Percentiles rank a stretch among this genome's conserved stretches.
These are phyloP conservation scores for Cephus pulcher DNA, from an alignment of 2,888 invertebrate genomes.

Conservation along the genomic window DNA sequence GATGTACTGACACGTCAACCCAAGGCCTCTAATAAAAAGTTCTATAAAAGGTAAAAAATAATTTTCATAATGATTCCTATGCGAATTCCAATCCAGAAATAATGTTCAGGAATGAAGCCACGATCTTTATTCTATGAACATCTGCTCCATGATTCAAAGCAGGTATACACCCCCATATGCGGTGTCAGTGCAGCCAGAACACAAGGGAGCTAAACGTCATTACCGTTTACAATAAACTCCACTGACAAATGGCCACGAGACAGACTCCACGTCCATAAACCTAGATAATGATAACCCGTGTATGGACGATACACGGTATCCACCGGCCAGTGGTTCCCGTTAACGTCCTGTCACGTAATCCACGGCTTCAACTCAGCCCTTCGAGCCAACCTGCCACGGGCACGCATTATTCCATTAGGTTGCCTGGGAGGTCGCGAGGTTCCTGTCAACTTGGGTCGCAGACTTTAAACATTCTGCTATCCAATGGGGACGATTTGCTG, in stretches of 20 bases:
- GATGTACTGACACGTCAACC: background rate
- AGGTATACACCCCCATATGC: background rate
- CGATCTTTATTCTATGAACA: background rate
- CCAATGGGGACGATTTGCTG: background rate
- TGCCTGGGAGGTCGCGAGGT: conserved; percentile 32
- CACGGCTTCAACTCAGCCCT: conserved; percentile 31
- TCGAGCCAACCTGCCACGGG: conserved; percentile 37
- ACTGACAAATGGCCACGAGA: conserved; percentile 8
- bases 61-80: too few relatives aligned
- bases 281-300: conserved; percentile 41
- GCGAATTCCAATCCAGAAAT: too few relatives aligned
- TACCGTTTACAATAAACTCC: conserved; percentile 22
- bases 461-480: background rate
- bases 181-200: background rate
- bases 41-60: background rate
- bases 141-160: background rate
- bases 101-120: too few relatives aligned
- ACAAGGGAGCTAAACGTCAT: conserved; percentile 23
- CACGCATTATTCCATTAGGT: conserved; percentile 47
- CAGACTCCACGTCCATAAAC: conserved; percentile 30
- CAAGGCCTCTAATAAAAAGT: background rate
- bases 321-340: conserved; percentile 27
- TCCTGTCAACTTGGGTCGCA: background rate
- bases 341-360: conserved; percentile 40
- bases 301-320: conserved; percentile 32